A percentile compares a stretch with the other conserved stretches of the same genome.
Conservation (phyloP, 23 tunicate genomes). For the Aplidium turbinatum region DNA sequence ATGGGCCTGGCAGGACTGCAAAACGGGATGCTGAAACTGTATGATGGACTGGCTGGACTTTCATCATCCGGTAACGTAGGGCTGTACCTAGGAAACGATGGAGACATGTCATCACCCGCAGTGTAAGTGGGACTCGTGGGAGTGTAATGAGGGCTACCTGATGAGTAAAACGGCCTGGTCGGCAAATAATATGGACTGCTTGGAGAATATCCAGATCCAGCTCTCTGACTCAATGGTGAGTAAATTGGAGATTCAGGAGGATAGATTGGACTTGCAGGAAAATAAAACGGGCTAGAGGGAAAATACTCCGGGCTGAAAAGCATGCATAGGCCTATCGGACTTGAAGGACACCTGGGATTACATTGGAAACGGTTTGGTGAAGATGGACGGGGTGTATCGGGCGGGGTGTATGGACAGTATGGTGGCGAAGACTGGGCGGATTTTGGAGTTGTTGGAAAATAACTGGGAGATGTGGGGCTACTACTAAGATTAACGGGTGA, state of each 20-base stretch:
- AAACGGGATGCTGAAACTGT: slow-evolving; percentile 59
- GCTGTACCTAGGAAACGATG: slow-evolving; percentile 86
- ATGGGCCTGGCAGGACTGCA: slow-evolving; percentile 62
- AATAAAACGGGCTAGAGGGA: slow-evolving; percentile 87
- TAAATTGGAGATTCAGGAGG: slow-evolving; percentile 70
- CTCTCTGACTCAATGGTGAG: slow-evolving; percentile 77
- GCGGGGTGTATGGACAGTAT: slow-evolving; percentile 73
- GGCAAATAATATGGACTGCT: slow-evolving; percentile 70
- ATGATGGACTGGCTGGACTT: slow-evolving; percentile 69
- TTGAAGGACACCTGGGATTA: slow-evolving; percentile 72
- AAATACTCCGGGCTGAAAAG: slow-evolving; percentile 83
- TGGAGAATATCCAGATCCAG: slow-evolving; percentile 61
- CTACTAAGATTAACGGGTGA: slow-evolving; percentile 69
- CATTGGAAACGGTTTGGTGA: slow-evolving; percentile 79
- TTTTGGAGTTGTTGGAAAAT: slow-evolving; percentile 67
- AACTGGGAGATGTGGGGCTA: slow-evolving; percentile 76
- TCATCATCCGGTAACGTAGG: slow-evolving; percentile 89
- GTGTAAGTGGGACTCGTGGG: slow-evolving; percentile 85
- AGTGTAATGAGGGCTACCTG: slow-evolving; percentile 71
- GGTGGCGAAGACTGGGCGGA: slow-evolving; percentile 77
- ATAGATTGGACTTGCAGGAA: slow-evolving; percentile 83
- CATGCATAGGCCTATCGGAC: slow-evolving; percentile 69
- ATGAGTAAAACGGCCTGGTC: slow-evolving; percentile 66
- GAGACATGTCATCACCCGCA: no score
- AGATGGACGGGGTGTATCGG: slow-evolving; percentile 75